Base-by-base conservation (phyloP, 2,113 vertebrate species). In the Solenodon paradoxus region DNA sequence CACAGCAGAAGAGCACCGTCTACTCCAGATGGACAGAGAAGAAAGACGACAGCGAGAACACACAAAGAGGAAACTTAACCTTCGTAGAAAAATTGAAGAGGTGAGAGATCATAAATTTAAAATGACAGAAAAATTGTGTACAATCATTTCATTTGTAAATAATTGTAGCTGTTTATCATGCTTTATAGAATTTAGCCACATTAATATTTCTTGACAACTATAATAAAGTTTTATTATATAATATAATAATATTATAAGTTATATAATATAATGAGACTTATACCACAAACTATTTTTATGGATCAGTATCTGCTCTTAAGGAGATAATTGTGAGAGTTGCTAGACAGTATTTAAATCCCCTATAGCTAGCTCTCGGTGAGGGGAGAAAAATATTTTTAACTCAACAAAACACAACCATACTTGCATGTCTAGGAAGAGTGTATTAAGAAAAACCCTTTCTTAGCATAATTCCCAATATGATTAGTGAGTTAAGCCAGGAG, bases 31-130 rank as follows among this genome's bases (percentile, higher is more conserved):
- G 84, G 94, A 96, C 16, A 92, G 97, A 42, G 97, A 97, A 20
- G 97, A 97, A 57, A 96, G 96, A 74, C 78, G 24, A 42, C 95
- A 97, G 38, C 77, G 90, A 12, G 97, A 97, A 13, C 35, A 98
- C 0, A 35, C 95, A 5, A 95, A 74, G 79, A 96, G 91, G 55
- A 97, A 98, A 86, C 97, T 97, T 32, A 61, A 1, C 57, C 97
- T 98, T 30, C 97, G 92, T 4, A 97, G 95, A 92, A 98, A 98
- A 89, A 98, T 98, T 19, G 97, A 98, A 90, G 97, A 98, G 97
- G 98, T 98, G 57, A 94, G 92, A 78, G 8, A 51, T 16, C 57
- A 49, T 19, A 71, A 42, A 35, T 16, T 75, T n/a, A 80, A 95
- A 83, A 63, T 42, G 9, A 71, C 20, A 80, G 15, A n/a, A 93